Evolutionary conservation across 2,113 vertebrate genomes (phyloP), one percentile per base, ranked within the genome.

Genomic region (Campylorhamphus procurvoides): DNA sequence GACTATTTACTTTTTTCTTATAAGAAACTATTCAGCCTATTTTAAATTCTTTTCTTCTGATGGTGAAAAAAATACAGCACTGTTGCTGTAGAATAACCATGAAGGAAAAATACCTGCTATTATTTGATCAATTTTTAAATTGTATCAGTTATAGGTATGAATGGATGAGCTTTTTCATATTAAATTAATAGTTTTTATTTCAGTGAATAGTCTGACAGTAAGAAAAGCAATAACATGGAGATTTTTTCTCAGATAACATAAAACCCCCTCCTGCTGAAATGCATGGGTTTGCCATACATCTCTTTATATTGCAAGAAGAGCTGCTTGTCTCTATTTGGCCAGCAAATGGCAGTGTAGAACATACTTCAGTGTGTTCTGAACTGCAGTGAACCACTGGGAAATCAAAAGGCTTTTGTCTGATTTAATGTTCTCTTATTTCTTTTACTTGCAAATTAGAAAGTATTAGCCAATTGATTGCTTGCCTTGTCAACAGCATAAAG

Each of bases 341-440:
- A 92, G 88, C 6, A 96, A 93, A 66, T 75, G 90, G 91, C 91
- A 95, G 16, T 60, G 80, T 37, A 88, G 63, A 84, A 82, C 82
- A 66, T 14, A 24, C 33, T 87, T 72, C 4, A 18, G 8, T 37
- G 23, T 19, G 39, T 62, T 72, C 35, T 69, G 52, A 81, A 15
- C n/a, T 24, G 5, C 55, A 20, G 29, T n/a, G 84, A 71, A 11
- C 39, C 31, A 12, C 47, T 27, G 52, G 56, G 39, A 39, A 40
- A 68, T n/a, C 28, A 29, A 76, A 47, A 74, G 39, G 11, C 37
- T 53, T 35, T 92, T 86, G 6, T 69, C 28, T 50, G n/a, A 72
- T 71, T 81, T 66, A 29, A 35, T 71, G 20, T 68, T 66, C 24
- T 74, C 22, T 42, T 28, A 25, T 73, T 94, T 73, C 37, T 75